Percentiles rank a stretch among this genome's conserved stretches.
Evolutionary conservation across 2,113 vertebrate species (phyloP).

Genomic region (Cololabis saira): DNA sequence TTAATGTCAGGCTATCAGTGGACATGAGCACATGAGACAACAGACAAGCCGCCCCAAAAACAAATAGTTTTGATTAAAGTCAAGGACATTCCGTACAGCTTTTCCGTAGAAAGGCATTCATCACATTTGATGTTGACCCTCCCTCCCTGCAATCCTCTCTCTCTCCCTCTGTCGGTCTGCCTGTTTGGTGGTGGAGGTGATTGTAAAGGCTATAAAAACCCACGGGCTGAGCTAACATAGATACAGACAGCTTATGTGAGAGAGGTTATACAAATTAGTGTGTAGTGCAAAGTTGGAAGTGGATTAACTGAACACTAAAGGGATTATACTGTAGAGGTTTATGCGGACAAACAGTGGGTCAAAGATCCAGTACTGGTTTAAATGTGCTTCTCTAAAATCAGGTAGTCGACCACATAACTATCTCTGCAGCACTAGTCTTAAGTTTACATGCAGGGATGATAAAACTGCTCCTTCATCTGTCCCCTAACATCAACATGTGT

Average conservation of each 20-base stretch:
- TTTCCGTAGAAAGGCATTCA: constrained; percentile 96
- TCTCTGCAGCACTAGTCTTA: constrained; percentile 22
- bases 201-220: constrained; percentile 78
- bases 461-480: constrained; percentile 24
- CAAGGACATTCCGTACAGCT: constrained; percentile 98
- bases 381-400: constrained; percentile 46
- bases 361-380: constrained; percentile 63
- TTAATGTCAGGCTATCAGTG: constrained; percentile 99
- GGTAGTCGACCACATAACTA: constrained; percentile 36
- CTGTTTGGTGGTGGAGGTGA: constrained; percentile 64
- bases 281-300: constrained; percentile 71
- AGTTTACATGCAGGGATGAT: constrained; percentile 27
- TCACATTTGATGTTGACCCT: constrained; percentile 95
- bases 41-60: constrained; percentile 90
- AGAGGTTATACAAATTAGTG: constrained; percentile 71
- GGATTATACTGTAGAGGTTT: constrained; percentile 73
- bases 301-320: constrained; percentile 78
- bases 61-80: constrained; percentile 99
- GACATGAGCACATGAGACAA: constrained; percentile 97
- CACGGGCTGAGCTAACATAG: constrained; percentile 81
- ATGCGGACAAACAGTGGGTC: constrained; percentile 71
- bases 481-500: constrained; percentile 39
- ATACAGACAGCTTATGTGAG: constrained; percentile 76
- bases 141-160: constrained; percentile 67
- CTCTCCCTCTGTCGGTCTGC: constrained; percentile 38